Conservation (phyloP, 2,113 vertebrate species). For the human region GRCh38 chr5:83115501-83116000, state of each 20-base stretch:
- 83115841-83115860: not conserved
- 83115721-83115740: slow-evolving; percentile 20
- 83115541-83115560: slow-evolving; percentile 25
- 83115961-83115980: not conserved
- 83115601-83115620: not conserved
- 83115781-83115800: not conserved
- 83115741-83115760: not conserved
- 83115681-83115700: not conserved
- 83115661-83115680: not conserved
- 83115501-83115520: not conserved
- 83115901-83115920: slow-evolving; percentile 7
- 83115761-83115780: not conserved
- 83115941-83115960: not conserved
- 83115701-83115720: not conserved
- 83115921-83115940: not conserved
- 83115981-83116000: not conserved
- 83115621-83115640: not conserved
- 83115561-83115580: not conserved
- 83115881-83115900: not conserved
- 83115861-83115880: not conserved
- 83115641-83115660: not conserved
- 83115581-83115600: not conserved
- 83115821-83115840: not conserved
- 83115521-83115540: not conserved
- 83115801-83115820: not conserved